Percentiles rank a stretch among this genome's conserved stretches.
Evolutionary conservation across 53 echinoderm and acorn worm species (phyloP).

Genomic region (Astropecten irregularis): DNA sequence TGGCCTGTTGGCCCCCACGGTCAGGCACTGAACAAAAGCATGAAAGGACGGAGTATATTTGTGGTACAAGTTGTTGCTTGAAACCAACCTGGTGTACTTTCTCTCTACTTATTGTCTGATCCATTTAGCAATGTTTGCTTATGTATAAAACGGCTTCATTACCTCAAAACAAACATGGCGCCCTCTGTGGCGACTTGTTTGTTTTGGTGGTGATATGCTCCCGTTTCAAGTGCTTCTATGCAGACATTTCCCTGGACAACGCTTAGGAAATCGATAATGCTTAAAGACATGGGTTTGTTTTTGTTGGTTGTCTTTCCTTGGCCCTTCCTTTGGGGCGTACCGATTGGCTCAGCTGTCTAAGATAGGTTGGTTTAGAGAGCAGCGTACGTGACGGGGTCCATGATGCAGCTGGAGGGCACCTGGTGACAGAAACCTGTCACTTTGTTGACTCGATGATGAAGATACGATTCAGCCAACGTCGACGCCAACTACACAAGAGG

Average conservation of each 20-base stretch:
- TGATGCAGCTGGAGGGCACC: background rate
- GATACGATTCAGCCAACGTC: too few species aligned
- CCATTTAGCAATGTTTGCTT: constrained; percentile 2
- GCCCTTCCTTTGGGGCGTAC: too few species aligned
- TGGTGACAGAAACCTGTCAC: constrained; percentile 21
- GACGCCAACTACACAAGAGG: too few species aligned
- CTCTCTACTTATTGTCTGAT: background rate
- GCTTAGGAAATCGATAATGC: background rate
- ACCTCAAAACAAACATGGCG: constrained; percentile 34
- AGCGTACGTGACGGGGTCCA: too few species aligned
- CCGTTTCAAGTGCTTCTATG: background rate
- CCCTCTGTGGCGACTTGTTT: background rate
- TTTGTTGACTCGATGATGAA: constrained; percentile 16
- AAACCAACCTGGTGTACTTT: too few species aligned
- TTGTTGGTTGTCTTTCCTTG: background rate
- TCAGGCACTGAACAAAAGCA: constrained; percentile 6
- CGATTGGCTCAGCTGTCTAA: too few species aligned
- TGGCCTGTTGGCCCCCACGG: background rate
- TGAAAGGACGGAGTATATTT: constrained; percentile 3
- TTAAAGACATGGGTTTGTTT: constrained; percentile 12
- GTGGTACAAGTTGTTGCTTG: constrained; percentile 12
- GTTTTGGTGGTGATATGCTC: background rate
- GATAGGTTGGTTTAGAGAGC: too few species aligned
- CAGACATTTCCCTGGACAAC: background rate
- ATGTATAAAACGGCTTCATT: constrained; percentile 24